Evolutionary conservation across 1,140 invertebrate genomes (phyloP).

Genomic region (Drosophila kurseongensis): DNA sequence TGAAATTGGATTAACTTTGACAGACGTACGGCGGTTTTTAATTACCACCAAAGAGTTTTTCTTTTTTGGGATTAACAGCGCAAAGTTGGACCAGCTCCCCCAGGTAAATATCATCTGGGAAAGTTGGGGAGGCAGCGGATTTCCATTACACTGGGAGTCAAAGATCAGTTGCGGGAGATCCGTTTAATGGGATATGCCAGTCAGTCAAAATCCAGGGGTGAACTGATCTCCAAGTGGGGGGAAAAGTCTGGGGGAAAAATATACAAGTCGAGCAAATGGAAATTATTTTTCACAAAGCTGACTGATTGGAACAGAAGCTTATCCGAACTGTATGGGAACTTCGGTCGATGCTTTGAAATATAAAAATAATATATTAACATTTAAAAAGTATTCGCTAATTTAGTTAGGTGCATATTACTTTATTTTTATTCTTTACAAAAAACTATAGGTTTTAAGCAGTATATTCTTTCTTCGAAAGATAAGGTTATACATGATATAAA

Average conservation of each 20-base stretch:
- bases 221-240: constrained; percentile 2
- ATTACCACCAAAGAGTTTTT: constrained; percentile 61
- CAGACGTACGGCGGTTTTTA: constrained; percentile 75
- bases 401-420: too few relatives aligned
- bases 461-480: too few relatives aligned
- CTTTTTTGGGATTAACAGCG: constrained; percentile 58
- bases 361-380: neutral
- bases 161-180: constrained; percentile 39
- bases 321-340: neutral
- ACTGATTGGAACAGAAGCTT: neutral
- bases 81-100: constrained; percentile 36
- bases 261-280: neutral
- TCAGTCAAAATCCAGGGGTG: constrained; percentile 10
- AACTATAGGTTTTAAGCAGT: too few relatives aligned
- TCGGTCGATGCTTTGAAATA: neutral
- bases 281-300: constrained; percentile 1
- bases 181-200: constrained; percentile 47
- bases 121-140: neutral
- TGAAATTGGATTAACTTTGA: constrained; percentile 79
- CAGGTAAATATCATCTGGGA: constrained; percentile 37
- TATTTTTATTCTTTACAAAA: too few relatives aligned
- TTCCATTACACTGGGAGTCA: constrained; percentile 33
- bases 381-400: too few relatives aligned
- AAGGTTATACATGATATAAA: too few relatives aligned
- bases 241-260: neutral